Conservation (phyloP, 2,797 vertebrate genomes). For the Euthynnus affinis region DNA sequence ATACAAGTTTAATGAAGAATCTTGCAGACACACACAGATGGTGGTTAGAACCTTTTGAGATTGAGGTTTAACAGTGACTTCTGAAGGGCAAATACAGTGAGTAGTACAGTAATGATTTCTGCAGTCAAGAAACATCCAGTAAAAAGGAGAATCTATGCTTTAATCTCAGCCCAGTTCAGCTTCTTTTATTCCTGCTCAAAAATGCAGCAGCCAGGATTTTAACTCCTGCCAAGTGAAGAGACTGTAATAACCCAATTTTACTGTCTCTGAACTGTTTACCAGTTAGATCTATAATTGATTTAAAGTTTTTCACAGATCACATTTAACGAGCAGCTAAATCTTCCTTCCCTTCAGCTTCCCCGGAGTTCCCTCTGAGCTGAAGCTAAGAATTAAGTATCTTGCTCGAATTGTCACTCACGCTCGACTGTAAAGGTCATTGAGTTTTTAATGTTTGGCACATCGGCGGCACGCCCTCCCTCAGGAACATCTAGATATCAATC, state of each 20-base stretch:
- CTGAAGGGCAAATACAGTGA: constrained; percentile 16
- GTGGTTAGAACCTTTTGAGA: background rate
- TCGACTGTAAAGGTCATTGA: constrained; percentile 36
- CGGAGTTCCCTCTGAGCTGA: constrained; percentile 29
- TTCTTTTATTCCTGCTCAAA: constrained; percentile 44
- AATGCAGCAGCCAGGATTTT: constrained; percentile 50
- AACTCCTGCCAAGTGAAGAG: constrained; percentile 48
- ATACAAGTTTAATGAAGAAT: background rate
- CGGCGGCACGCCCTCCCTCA: background rate
- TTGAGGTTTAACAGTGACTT: constrained; percentile 21
- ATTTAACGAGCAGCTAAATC: constrained; percentile 46
- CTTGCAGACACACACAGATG: background rate
- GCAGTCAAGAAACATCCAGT: constrained; percentile 24
- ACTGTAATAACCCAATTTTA: constrained; percentile 58
- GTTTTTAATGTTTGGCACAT: constrained; percentile 30
- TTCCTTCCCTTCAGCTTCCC: constrained; percentile 17
- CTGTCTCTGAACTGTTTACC: constrained; percentile 51
- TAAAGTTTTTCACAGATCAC: constrained; percentile 58
- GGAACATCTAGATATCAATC: constrained; percentile 19
- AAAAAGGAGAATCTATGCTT: constrained; percentile 40
- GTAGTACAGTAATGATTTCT: constrained; percentile 3
- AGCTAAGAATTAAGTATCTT: constrained; percentile 28
- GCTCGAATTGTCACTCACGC: constrained; percentile 27
- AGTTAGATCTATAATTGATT: constrained; percentile 69
- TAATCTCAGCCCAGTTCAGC: constrained; percentile 53